Conservation (phyloP, 2,113 vertebrate species). For the Alligator sinensis region DNA sequence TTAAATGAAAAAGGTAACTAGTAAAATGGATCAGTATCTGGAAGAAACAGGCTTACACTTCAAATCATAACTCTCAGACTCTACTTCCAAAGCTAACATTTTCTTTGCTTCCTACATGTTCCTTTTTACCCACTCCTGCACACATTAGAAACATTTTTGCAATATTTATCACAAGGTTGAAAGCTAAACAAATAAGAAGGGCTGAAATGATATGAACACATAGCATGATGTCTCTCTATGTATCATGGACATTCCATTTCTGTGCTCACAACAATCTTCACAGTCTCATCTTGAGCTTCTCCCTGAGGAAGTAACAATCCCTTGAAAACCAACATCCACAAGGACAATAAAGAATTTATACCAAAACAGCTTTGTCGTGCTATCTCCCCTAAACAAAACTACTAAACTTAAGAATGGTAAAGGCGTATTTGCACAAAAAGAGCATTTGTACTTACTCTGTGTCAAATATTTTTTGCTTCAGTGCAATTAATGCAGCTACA, state of each 20-base stretch:
- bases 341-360: accelerated
- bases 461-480: constrained; percentile 93
- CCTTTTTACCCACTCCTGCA: not conserved
- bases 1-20: too few relatives aligned
- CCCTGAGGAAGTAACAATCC: not conserved
- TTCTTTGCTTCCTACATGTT: too few relatives aligned
- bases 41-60: not conserved
- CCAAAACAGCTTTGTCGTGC: accelerated
- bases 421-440: not conserved
- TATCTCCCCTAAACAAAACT: not conserved
- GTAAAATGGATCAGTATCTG: too few relatives aligned
- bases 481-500: constrained; percentile 89
- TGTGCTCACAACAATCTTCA: not conserved
- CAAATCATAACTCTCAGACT: not conserved
- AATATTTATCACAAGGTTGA: too few relatives aligned
- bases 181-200: not conserved
- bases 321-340: not conserved
- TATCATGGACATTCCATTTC: not conserved
- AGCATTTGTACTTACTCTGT: constrained; percentile 89
- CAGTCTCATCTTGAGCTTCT: not conserved
- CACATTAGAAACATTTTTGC: not conserved
- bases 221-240: not conserved
- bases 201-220: not conserved
- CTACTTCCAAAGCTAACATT: not conserved
- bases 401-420: not conserved